Evolutionary conservation across 2,113 vertebrate species (phyloP).

Genomic region (Plecturocebus donacophilus): DNA sequence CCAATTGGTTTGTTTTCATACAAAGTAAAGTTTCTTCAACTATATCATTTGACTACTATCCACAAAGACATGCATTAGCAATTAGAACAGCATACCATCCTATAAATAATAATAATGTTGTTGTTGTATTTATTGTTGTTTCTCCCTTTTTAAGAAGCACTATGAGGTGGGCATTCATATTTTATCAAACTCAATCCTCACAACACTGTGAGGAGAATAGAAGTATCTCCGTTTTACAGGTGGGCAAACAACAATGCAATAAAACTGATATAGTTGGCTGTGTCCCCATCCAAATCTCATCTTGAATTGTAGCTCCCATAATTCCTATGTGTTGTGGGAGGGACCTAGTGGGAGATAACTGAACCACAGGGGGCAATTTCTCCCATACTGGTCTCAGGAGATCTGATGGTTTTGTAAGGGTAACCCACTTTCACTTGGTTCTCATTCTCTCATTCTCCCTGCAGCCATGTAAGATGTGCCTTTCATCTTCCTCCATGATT

Average conservation of each 20-base stretch:
- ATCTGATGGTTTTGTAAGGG: too few relatives aligned
- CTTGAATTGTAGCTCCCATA: too few relatives aligned
- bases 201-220: neutral
- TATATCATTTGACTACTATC: neutral
- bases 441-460: too few relatives aligned
- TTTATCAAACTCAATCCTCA: neutral
- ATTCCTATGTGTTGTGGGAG: too few relatives aligned
- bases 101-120: neutral
- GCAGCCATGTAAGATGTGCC: too few relatives aligned
- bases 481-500: too few relatives aligned
- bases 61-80: neutral
- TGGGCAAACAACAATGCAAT: neutral
- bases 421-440: too few relatives aligned
- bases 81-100: neutral
- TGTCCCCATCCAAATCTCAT: too few relatives aligned
- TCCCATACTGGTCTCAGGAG: too few relatives aligned
- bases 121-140: neutral
- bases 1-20: neutral
- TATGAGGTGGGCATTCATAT: neutral
- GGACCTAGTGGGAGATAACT: too few relatives aligned
- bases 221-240: neutral
- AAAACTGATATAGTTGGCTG: too few relatives aligned
- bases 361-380: rapidly evolving
- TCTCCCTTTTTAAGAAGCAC: neutral
- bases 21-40: neutral